These are phyloP conservation scores for Drosophila dives DNA, from an alignment of 2,888 invertebrate genomes.

Conservation along the genomic window DNA sequence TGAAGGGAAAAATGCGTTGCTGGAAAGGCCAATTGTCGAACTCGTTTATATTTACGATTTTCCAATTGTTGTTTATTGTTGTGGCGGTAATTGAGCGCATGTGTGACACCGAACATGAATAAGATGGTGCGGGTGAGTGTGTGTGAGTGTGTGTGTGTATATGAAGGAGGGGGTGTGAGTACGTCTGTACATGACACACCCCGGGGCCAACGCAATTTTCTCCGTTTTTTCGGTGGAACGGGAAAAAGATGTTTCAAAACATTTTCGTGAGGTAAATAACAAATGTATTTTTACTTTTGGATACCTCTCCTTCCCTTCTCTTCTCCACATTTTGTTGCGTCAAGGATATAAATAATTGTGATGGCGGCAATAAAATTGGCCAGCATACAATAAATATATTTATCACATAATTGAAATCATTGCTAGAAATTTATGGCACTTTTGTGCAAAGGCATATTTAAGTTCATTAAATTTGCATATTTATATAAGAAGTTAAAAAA, in stretches of 20 bases:
- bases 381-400: conserved; percentile 49
- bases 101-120: conserved; percentile 21
- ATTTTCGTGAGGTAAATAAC: conserved; percentile 73
- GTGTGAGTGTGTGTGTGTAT: conserved; percentile 1
- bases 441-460: conserved; percentile 16
- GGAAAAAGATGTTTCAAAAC: conserved; percentile 41
- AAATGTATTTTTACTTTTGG: conserved; percentile 57
- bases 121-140: background rate
- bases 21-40: conserved; percentile 14
- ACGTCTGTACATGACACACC: conserved; percentile 39
- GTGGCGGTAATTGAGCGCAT: conserved; percentile 66
- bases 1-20: background rate
- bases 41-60: conserved; percentile 60
- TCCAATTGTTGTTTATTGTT: conserved; percentile 71
- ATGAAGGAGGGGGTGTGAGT: conserved; percentile 14
- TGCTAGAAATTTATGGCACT: conserved; percentile 51
- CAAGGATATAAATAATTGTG: conserved; percentile 54
- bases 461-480: background rate
- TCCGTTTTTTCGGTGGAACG: conserved; percentile 22
- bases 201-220: conserved; percentile 61
- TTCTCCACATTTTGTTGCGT: background rate
- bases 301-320: background rate
- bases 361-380: conserved; percentile 27
- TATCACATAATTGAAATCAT: conserved; percentile 74
- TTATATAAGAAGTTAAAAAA: background rate